These are phyloP conservation scores for Siphonodentalium dalli DNA, from an alignment of 2,888 invertebrate genomes.

Conservation along the genomic window DNA sequence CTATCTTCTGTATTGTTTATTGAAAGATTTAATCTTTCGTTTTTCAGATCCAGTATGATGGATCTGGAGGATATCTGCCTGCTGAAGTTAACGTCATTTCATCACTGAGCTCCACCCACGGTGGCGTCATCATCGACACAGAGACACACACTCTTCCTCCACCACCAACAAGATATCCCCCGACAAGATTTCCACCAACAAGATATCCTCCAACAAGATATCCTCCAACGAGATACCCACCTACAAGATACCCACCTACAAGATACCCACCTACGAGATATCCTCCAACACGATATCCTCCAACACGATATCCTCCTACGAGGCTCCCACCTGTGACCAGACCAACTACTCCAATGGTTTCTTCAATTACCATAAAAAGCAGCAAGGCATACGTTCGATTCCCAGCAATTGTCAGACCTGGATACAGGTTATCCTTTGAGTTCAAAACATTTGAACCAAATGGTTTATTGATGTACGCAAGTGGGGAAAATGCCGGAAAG, in stretches of 20 bases:
- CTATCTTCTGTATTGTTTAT: background rate
- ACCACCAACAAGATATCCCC: background rate
- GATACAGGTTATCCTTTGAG: slow-evolving; percentile 44
- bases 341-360: slow-evolving; percentile 1
- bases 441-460: slow-evolving; percentile 54
- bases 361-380: slow-evolving; percentile 27
- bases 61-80: background rate
- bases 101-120: background rate
- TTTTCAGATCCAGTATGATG: slow-evolving; percentile 13
- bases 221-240: too few relatives aligned
- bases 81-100: slow-evolving; percentile 1
- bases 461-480: slow-evolving; percentile 49
- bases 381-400: slow-evolving; percentile 4
- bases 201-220: too few relatives aligned
- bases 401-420: slow-evolving; percentile 17
- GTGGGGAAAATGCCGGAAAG: slow-evolving; percentile 17
- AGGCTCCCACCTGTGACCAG: slow-evolving; percentile 11
- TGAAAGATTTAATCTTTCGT: background rate
- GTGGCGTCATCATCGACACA: background rate
- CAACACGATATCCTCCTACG: slow-evolving; percentile 6
- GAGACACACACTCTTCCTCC: background rate
- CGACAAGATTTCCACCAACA: slow-evolving; percentile 4
- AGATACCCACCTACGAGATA: too few relatives aligned
- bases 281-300: too few relatives aligned
- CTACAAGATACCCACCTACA: too few relatives aligned